A percentile compares a stretch with the other conserved stretches of the same genome.
Evolutionary conservation across 2,888 invertebrate genomes (phyloP).

Genomic region (Stomorhina lunata): DNA sequence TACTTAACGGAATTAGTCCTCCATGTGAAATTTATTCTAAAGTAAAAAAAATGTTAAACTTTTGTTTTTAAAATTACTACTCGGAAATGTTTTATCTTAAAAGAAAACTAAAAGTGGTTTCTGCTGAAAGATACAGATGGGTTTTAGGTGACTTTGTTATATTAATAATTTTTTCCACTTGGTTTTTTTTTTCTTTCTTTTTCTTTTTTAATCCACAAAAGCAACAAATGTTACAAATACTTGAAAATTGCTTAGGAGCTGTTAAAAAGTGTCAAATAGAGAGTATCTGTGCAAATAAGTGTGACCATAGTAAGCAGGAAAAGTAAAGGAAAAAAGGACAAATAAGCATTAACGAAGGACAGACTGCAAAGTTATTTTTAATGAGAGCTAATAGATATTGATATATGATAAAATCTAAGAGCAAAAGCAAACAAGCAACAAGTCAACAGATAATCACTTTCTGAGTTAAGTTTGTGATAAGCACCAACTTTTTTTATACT

Average conservation of each 20-base stretch:
- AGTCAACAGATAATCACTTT: no score
- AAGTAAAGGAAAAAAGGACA: neutral
- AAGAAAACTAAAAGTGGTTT: constrained; percentile 38
- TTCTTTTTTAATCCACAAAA: constrained; percentile 52
- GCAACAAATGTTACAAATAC: constrained; percentile 60
- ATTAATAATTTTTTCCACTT: constrained; percentile 14
- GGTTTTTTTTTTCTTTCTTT: neutral
- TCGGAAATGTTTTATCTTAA: no score
- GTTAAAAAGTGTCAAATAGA: constrained; percentile 41
- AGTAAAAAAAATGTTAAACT: no score
- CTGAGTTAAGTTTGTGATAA: no score
- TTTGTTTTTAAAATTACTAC: no score
- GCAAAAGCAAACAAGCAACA: no score
- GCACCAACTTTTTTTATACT: no score
- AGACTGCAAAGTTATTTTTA: neutral
- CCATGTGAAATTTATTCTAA: no score
- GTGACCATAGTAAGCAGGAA: constrained; percentile 17
- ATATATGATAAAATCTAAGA: no score
- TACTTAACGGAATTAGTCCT: no score
- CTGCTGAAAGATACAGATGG: constrained; percentile 29
- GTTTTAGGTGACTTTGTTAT: constrained; percentile 54
- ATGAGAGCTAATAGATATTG: no score
- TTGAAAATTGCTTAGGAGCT: constrained; percentile 49
- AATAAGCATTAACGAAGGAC: neutral
- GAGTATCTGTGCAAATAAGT: constrained; percentile 46